These are phyloP conservation scores for Agrypnia vestita DNA, from an alignment of 1,140 invertebrate species.

Conservation along the genomic window DNA sequence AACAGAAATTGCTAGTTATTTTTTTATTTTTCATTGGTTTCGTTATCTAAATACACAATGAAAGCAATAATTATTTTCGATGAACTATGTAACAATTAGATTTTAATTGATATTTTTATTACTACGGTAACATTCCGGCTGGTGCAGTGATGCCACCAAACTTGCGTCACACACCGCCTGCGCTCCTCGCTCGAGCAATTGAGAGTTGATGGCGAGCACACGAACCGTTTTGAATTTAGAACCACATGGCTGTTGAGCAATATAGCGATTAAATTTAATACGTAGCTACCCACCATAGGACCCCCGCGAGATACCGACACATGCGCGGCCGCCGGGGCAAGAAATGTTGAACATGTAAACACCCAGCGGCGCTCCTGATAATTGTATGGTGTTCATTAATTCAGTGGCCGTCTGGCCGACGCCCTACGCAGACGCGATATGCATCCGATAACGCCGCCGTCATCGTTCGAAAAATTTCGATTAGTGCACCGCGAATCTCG, in stretches of 20 bases:
- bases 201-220: background rate
- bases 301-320: conserved; percentile 20
- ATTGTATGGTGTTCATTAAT: conserved; percentile 42
- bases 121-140: too few species aligned
- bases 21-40: too few species aligned
- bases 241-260: conserved; percentile 31
- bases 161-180: background rate
- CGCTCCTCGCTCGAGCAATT: background rate
- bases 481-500: conserved; percentile 32
- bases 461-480: conserved; percentile 12
- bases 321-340: background rate
- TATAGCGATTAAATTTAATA: conserved; percentile 14
- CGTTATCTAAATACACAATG: too few species aligned
- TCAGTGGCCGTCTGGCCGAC: conserved; percentile 46
- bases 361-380: conserved; percentile 38
- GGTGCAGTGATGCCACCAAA: background rate
- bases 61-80: too few species aligned
- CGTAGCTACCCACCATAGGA: background rate
- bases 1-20: too few species aligned
- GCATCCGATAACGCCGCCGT: conserved; percentile 8
- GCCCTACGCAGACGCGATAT: conserved; percentile 42
- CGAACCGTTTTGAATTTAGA: conserved; percentile 8
- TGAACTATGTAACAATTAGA: too few species aligned
- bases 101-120: too few species aligned
- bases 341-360: conserved; percentile 44